Base-by-base conservation (phyloP, 2,113 vertebrate genomes). In the Neogobius melanostomus region DNA sequence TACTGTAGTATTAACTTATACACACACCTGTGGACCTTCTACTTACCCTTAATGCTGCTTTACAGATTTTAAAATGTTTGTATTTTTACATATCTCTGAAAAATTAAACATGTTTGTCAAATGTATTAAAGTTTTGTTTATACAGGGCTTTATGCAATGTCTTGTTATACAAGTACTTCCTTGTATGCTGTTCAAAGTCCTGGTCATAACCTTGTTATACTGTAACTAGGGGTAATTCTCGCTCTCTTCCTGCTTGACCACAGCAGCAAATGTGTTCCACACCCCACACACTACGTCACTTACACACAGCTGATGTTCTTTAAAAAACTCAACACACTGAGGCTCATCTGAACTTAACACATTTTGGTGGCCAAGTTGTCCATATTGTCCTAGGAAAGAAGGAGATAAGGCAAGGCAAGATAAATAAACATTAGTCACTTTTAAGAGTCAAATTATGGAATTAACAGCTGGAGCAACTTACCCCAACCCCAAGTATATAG, bases 401-500 rank as follows among this genome's bases (percentile, higher is more conserved):
- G 28, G 28, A 36, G 28, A 5, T 5, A 36, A 36, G 28, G 28
- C 28, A 36, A 36, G 28, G 4, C 28, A 36, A 7, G 16, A 56
- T 56, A 8, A n/a, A 62, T 21, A 11, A 64, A 47, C 45, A 17
- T 45, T 63, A 11, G 1, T 47, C 6, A 15, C 9, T 8, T 10
- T 11, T 2, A 47, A 45, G 10, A 16, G 16, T 16, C 3, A 63
- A 15, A 45, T 62, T 9, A 45, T 14, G 9, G 46, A 63, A n/a
- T 21, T 4, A 12, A 45, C 21, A 57, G 21, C 42, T 54, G 6
- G 0, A 11, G 14, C 50, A 70, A 85, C 96, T 95, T 91, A 98
- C 98, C 97, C 98, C 97, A 99, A 81, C 98, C 98, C 97, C 98
- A 99, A 15, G 97, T 96, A 85, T 95, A 99, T 46, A 99, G 94